A percentile compares a stretch with the other conserved stretches of the same genome.
Conservation (phyloP, 2,888 invertebrate genomes). For the Chymomyza fuscimana region DNA sequence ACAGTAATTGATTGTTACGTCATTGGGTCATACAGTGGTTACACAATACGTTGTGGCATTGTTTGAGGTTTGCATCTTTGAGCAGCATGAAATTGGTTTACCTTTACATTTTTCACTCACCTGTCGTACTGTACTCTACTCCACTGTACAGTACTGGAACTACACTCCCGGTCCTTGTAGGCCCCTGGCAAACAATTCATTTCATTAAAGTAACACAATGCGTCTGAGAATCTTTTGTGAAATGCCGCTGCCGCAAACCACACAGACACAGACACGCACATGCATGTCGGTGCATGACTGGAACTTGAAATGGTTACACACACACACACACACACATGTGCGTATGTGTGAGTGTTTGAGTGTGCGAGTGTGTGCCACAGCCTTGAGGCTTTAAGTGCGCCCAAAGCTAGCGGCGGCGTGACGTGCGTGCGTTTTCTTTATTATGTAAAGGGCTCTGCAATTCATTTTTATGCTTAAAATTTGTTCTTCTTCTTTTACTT, state of each 20-base stretch:
- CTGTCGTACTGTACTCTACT: not conserved
- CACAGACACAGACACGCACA: slow-evolving; percentile 18
- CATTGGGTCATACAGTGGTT: not conserved
- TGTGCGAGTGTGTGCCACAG: slow-evolving; percentile 37
- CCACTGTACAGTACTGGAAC: not conserved
- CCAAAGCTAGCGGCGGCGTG: slow-evolving; percentile 60
- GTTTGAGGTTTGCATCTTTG: slow-evolving; percentile 42
- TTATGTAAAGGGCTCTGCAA: slow-evolving; percentile 46
- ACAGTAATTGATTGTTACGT: not conserved
- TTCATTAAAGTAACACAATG: slow-evolving; percentile 69
- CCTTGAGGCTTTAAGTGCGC: slow-evolving; percentile 62
- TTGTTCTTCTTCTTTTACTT: slow-evolving; percentile 26
- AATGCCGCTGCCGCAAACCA: slow-evolving; percentile 47
- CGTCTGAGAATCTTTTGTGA: slow-evolving; percentile 47
- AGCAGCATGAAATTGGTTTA: slow-evolving; percentile 17
- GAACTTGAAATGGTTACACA: slow-evolving; percentile 23
- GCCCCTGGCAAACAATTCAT: slow-evolving; percentile 51
- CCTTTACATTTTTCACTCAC: slow-evolving; percentile 52
- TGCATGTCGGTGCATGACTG: slow-evolving; percentile 34
- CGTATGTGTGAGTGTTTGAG: not conserved
- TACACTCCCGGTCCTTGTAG: slow-evolving; percentile 34
- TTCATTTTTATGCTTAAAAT: slow-evolving; percentile 15
- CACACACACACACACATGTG: slow-evolving; percentile 14
- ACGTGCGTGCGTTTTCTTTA: slow-evolving; percentile 71
- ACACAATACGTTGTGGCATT: slow-evolving; percentile 32